Evolutionary conservation across 2,888 invertebrate genomes (phyloP).

Genomic region (Sminthurinus aureus): DNA sequence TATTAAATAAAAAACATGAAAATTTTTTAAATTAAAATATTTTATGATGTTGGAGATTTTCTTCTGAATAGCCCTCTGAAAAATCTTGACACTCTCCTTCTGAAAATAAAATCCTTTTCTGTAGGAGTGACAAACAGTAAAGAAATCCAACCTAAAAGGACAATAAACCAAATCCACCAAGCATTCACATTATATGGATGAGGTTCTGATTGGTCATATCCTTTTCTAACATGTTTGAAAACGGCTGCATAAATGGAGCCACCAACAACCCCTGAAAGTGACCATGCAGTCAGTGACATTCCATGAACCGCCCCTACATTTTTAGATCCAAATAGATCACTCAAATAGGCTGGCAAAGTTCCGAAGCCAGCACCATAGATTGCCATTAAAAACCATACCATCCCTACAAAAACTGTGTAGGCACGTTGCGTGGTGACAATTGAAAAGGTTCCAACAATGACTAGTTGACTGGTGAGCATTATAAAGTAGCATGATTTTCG

Average conservation of each 20-base stretch:
- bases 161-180: slow-evolving; percentile 53
- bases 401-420: slow-evolving; percentile 51
- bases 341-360: slow-evolving; percentile 39
- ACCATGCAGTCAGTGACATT: slow-evolving; percentile 54
- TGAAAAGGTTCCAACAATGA: slow-evolving; percentile 46
- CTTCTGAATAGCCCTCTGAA: too few relatives aligned
- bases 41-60: too few relatives aligned
- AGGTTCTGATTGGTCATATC: slow-evolving; percentile 37
- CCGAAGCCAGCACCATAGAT: slow-evolving; percentile 41
- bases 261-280: slow-evolving; percentile 53
- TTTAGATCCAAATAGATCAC: slow-evolving; percentile 45
- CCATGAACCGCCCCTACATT: slow-evolving; percentile 56
- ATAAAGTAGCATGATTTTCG: slow-evolving; percentile 54
- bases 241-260: slow-evolving; percentile 52
- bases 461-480: slow-evolving; percentile 49
- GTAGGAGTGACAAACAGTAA: slow-evolving; percentile 50
- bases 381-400: slow-evolving; percentile 50
- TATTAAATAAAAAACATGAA: too few relatives aligned
- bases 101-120: slow-evolving; percentile 44
- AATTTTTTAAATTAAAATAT: too few relatives aligned
- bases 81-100: not conserved
- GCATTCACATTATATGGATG: slow-evolving; percentile 55
- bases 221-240: slow-evolving; percentile 39
- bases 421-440: slow-evolving; percentile 46
- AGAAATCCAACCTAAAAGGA: slow-evolving; percentile 47